Base-by-base conservation (phyloP, 2,113 vertebrate genomes). In the Nettapus auritus region DNA sequence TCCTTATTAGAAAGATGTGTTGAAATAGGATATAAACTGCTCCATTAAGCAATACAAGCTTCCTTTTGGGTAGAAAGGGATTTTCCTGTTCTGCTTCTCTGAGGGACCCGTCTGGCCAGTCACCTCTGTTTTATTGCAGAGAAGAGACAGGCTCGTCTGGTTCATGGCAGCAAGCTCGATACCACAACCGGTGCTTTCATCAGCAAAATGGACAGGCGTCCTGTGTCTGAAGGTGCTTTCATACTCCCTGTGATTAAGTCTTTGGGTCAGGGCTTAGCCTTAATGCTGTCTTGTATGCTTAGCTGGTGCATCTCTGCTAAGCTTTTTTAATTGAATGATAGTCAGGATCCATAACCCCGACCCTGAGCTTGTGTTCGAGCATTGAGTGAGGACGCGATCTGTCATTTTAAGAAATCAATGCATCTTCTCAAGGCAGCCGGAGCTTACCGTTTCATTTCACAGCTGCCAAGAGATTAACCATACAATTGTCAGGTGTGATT, bases 321-420 rank as follows among this genome's bases (percentile, higher is more conserved):
- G 94, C 50, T 46, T 88, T 82, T 66, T 56, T 80, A 86, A 88
- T 44, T 83, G 95, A 93, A 33, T 88, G 93, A 82, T 40, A 46
- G 85, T 66, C 56, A 38, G 29, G 79, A 36, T 57, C 52, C 70
- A 8, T n/a, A 69, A 31, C 2, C 0, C 31, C 63, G 26, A 68
- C 93, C 85, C 93, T n/a, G 68, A 87, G 93, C 93, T 64, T 6
- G 59, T 50, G 87, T 84, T 89, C 18, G 57, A 87, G n/a, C 70
- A 83, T 18, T 71, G 25, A 50, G 71, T 82, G 82, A 89, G 85
- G 40, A 89, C 82, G 70, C 0, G 3, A 94, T 50, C 78, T 95
- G 95, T 96, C 95, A 86, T 82, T 74, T 80, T n/a, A 67, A 90
- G 91, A 80, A 81, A 96, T 96, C 93, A 82, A 71, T 96, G 89